These are phyloP conservation scores for Belgica antarctica DNA, from an alignment of 2,888 invertebrate species.

Conservation along the genomic window DNA sequence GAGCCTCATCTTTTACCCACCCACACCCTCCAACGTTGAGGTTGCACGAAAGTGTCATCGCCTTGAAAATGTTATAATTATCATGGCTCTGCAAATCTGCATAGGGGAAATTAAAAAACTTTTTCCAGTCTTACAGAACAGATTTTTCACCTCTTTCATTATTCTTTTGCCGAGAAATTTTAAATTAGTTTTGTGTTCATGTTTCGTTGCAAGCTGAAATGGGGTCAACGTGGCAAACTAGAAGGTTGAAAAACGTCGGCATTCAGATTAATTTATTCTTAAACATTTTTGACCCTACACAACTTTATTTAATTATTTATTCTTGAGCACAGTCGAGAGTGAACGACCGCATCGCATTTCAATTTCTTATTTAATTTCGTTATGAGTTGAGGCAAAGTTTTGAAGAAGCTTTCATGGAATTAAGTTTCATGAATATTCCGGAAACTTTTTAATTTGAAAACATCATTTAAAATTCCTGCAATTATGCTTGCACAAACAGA, in stretches of 20 bases:
- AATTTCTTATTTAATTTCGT: background rate
- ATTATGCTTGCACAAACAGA: background rate
- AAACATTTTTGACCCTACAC: too few species aligned
- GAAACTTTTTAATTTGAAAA: background rate
- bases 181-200: slow-evolving; percentile 43
- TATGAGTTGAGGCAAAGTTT: background rate
- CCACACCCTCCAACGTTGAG: slow-evolving; percentile 1
- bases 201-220: too few species aligned
- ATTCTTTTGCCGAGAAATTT: slow-evolving; percentile 6
- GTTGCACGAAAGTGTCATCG: slow-evolving; percentile 36
- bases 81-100: slow-evolving; percentile 33
- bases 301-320: background rate
- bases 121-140: slow-evolving; percentile 21
- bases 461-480: background rate
- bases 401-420: background rate
- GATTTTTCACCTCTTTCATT: slow-evolving; percentile 25
- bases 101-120: slow-evolving; percentile 43
- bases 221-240: too few species aligned
- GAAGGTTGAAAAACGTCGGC: background rate
- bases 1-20: background rate
- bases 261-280: background rate
- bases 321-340: too few species aligned
- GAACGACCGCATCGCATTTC: too few species aligned
- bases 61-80: slow-evolving; percentile 44
- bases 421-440: too few species aligned